Conservation (phyloP, 92 coral and sea anemone genomes). For the Heteractis magnifica region DNA sequence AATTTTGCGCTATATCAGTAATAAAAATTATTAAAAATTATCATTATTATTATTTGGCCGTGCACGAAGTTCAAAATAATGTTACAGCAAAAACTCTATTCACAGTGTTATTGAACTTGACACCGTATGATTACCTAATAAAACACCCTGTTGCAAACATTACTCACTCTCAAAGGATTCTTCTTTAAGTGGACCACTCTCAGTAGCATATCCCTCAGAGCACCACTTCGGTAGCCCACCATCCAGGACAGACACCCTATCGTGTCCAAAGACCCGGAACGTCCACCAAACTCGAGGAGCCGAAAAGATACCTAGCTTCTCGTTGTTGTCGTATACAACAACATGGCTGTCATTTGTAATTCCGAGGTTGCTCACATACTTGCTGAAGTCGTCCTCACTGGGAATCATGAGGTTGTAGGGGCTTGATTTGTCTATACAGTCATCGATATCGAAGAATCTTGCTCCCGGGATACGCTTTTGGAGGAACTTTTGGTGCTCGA, state of each 20-base stretch:
- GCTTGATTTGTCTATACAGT: conserved; percentile 72
- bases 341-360: conserved; percentile 85
- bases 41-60: too few relatives aligned
- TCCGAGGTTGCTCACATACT: conserved; percentile 80
- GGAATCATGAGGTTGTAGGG: conserved; percentile 85
- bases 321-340: conserved; percentile 82
- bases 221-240: conserved; percentile 92
- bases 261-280: conserved; percentile 89
- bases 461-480: conserved; percentile 87
- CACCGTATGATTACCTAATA: too few relatives aligned
- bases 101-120: too few relatives aligned
- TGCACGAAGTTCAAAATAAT: too few relatives aligned
- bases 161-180: conserved; percentile 25
- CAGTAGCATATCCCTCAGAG: conserved; percentile 66
- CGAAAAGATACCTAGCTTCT: conserved; percentile 74
- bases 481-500: conserved; percentile 57
- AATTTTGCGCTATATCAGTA: too few relatives aligned
- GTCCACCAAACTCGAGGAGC: conserved; percentile 98
- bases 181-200: conserved; percentile 55
- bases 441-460: conserved; percentile 80
- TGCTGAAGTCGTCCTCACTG: conserved; percentile 63
- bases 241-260: conserved; percentile 80
- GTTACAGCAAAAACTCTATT: too few relatives aligned
- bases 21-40: too few relatives aligned
- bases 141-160: too few relatives aligned